Evolutionary conservation across 2,888 invertebrate species (phyloP).

Genomic region (Callinectes sapidus): DNA sequence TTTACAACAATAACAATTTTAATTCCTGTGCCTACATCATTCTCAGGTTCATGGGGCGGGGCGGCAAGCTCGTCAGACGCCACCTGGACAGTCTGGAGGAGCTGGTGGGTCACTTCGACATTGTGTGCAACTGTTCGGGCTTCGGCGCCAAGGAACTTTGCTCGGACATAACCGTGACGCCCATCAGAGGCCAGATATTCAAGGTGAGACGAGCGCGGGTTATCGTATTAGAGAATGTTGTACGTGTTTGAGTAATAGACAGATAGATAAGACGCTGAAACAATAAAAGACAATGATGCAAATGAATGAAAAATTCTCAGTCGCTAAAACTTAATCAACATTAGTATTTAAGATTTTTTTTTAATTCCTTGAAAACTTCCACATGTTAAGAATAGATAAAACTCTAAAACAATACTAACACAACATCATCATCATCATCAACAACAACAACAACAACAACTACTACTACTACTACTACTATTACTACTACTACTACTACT

Average conservation of each 20-base stretch:
- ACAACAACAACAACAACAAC: too few species aligned
- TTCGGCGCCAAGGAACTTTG: conserved; percentile 82
- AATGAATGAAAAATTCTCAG: too few species aligned
- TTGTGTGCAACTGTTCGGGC: conserved; percentile 88
- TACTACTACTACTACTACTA: too few species aligned
- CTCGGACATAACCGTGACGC: conserved; percentile 80
- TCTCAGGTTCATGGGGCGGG: conserved; percentile 78
- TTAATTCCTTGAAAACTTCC: too few species aligned
- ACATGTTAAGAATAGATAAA: too few species aligned
- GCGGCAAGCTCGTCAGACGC: conserved; percentile 79
- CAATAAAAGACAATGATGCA: too few species aligned
- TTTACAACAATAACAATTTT: background rate
- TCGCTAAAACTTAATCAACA: too few species aligned
- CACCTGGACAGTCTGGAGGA: conserved; percentile 79
- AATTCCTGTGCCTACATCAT: too few species aligned
- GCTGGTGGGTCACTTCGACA: conserved; percentile 79
- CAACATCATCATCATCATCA: too few species aligned
- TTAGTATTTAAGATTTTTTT: too few species aligned
- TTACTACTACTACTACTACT: too few species aligned
- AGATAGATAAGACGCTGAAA: background rate
- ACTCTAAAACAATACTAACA: too few species aligned
- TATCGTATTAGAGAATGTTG: background rate
- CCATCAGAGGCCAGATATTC: conserved; percentile 86
- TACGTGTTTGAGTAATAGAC: background rate
- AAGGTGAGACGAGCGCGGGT: conserved; percentile 76